Base-by-base conservation (phyloP, 2,113 vertebrate genomes). In the Eupsittula cactorum region DNA sequence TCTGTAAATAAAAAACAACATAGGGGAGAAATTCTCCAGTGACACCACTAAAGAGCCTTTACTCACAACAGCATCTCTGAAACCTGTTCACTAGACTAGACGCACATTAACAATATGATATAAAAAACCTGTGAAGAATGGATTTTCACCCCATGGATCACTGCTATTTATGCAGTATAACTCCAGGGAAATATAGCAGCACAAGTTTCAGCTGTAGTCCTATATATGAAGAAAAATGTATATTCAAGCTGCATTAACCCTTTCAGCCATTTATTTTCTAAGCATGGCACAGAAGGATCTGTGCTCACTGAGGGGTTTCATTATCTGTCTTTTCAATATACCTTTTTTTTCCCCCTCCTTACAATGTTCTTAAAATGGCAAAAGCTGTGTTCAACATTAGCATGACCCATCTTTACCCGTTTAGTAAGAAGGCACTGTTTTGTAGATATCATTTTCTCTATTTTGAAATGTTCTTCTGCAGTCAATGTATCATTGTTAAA, bases 11-110 rank as follows among this genome's bases (percentile, higher is more conserved):
- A 28, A 88, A 53, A 39, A 16, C 74, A 64, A 63, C 14, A 33
- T 47, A 11, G 46, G 35, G 16, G 62, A 29, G 39, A 79, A 28
- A 21, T 79, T 76, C 41, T 87, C 31, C 35, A 41, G 9, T 7
- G 0, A 15, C 4, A 1, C 18, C 25, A 19, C 8, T 13, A 7
- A 86, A n/a, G 35, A n/a, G 28, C 16, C 55, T 80, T 52, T 76
- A n/a, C n/a, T 57, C 49, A 50, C 28, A 46, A 11, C 9, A 91
- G 37, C 39, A 17, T 11, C 74, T 55, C 73, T 77, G 31, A 41
- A 59, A 27, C 15, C 25, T 2, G 0, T 3, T 6, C 46, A 31
- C 19, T 29, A 24, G 3, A 14, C 25, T 29, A 57, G 19, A 20
- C 24, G 19, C 53, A 21, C n/a, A 16, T 21, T 35, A 74, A 35